phyloP scores from a whole-genome alignment of 2,797 vertebrate species.

The Oreochromis mossambicus region DNA sequence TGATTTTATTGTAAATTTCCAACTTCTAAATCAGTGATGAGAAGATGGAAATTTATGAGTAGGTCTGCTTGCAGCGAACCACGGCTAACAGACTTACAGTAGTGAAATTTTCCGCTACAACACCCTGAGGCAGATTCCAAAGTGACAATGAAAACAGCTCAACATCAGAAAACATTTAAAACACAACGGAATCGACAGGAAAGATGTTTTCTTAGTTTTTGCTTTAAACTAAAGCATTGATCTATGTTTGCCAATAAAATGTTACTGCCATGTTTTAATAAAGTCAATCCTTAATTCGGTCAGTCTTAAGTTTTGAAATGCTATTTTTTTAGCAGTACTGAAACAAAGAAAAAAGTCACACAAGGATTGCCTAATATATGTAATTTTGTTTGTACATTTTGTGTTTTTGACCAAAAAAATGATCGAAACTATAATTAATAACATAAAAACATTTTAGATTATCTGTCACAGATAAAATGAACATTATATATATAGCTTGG shows the following conservation, averaged over 20 bases:
- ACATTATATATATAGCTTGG: not conserved
- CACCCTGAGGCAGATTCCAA: not conserved
- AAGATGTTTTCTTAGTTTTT: not conserved
- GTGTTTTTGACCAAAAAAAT: not conserved
- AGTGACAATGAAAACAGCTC: not conserved
- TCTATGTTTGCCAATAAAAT: not conserved
- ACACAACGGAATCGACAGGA: not conserved
- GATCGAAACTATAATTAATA: not conserved
- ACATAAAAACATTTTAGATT: not conserved
- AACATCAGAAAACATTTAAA: not conserved
- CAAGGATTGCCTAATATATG: not conserved
- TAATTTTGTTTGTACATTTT: not conserved
- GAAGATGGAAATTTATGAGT: not conserved
- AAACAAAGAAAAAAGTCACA: not conserved
- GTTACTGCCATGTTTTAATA: not conserved
- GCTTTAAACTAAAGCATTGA: not conserved
- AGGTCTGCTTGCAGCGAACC: not conserved
- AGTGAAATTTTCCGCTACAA: not conserved
- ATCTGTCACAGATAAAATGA: not conserved
- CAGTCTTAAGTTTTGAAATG: not conserved
- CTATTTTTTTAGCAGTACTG: not conserved
- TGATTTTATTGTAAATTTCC: not conserved
- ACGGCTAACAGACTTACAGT: not conserved
- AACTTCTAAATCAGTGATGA: not conserved
- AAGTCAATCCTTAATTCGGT: not conserved